These are phyloP conservation scores for Petrocephalus microphthalmus DNA, from an alignment of 2,113 vertebrate species.

Conservation along the genomic window DNA sequence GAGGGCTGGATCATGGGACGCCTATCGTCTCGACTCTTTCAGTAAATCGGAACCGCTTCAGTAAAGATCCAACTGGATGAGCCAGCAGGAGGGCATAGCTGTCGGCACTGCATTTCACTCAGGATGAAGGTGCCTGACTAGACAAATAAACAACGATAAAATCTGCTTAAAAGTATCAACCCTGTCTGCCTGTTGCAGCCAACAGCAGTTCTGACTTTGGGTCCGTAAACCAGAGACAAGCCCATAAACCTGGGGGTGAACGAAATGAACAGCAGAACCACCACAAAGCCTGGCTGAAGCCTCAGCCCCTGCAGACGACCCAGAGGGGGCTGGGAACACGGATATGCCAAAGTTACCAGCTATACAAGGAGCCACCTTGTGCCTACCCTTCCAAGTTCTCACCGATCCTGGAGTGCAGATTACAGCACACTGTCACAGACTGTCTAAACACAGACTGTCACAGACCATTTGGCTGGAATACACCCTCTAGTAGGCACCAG, in stretches of 20 bases:
- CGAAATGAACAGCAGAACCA: neutral
- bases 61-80: neutral
- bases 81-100: neutral
- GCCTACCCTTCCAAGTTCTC: neutral
- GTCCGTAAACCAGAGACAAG: neutral
- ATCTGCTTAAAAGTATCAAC: neutral
- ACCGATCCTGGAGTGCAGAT: neutral
- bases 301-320: neutral
- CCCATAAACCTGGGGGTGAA: neutral
- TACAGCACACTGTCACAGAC: conserved; percentile 1
- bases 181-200: neutral
- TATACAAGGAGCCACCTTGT: neutral
- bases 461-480: neutral
- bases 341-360: neutral
- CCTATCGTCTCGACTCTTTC: neutral
- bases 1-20: neutral
- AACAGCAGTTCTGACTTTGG: neutral
- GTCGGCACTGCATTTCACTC: neutral
- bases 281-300: neutral
- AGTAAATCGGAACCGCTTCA: neutral
- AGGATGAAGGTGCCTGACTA: neutral
- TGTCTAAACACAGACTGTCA: too few species aligned
- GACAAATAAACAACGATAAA: neutral
- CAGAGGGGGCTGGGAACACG: neutral
- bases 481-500: neutral